Evolutionary conservation across 2,888 invertebrate genomes (phyloP), one percentile per base, ranked within the genome.

Genomic region (Polietes domitor): DNA sequence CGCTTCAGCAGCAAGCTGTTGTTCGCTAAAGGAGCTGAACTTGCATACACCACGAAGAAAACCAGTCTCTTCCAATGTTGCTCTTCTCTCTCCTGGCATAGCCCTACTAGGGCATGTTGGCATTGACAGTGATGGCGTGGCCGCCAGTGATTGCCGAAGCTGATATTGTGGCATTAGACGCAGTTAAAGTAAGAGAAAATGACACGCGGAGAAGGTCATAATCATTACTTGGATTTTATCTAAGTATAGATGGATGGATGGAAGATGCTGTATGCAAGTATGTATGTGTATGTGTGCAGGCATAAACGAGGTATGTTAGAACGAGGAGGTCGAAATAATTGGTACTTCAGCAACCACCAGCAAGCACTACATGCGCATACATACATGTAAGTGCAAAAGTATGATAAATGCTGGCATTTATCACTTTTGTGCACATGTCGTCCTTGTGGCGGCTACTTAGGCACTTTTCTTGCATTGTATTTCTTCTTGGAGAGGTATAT

Each of bases 191-290:
- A n/a, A n/a, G 28, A 28, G 50, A 75, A 65, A 21, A 75, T n/a
- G 15, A 63, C 15, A 75, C 3, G 43, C 63, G 65, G 21, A 32
- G 55, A 76, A 68, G 68, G 76, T 76, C 76, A 55, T 76, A 68
- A 76, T 75, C 53, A 70, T 70, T 70, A 41, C 53, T 37, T 37
- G 32, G 43, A 58, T 70, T 43, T 41, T 47, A n/a, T 6, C 1
- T n/a, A 47, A 47, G 47, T 55, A 47, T 5, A 15, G 70, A 17
- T 72, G 17, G 26, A 10, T 61, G 41, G n/a, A 61, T 47, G 28
- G 50, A 75, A 17, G 3, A 12, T 37, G 9, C 7, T 37, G 37
- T 9, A 9, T 10, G 37, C 10, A 7, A 32, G 32, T 37, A 37
- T 10, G 37, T 37, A 68, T 32, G 24, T 26, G 19, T 28, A 53